Evolutionary conservation across 2,797 vertebrate genomes (phyloP).

Genomic region (Anas bernieri): DNA sequence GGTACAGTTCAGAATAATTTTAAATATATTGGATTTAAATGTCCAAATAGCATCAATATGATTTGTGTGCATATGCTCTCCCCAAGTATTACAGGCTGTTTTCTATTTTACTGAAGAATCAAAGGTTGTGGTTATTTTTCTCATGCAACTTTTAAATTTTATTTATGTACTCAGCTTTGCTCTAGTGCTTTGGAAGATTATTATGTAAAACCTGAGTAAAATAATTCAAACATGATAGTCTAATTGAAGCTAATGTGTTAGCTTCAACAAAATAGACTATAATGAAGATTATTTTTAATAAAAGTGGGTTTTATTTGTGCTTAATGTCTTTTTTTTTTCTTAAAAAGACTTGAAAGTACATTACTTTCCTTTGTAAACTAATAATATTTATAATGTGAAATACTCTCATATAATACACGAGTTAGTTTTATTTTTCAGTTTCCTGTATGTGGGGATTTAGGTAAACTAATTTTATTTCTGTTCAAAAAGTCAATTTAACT

Average conservation of each 20-base stretch:
- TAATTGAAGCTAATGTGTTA: conserved; percentile 5
- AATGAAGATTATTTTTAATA: background rate
- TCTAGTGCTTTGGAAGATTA: conserved; percentile 2
- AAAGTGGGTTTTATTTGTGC: background rate
- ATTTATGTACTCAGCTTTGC: conserved; percentile 7
- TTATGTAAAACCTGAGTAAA: background rate
- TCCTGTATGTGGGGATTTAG: background rate
- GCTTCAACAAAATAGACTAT: background rate
- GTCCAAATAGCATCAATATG: background rate
- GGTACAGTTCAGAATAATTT: background rate
- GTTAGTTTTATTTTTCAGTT: background rate
- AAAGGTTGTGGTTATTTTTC: background rate
- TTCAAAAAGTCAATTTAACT: background rate
- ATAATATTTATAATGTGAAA: background rate
- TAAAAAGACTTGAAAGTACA: background rate
- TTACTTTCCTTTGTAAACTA: background rate
- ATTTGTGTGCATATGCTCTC: background rate
- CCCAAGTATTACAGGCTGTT: background rate
- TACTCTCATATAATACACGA: background rate
- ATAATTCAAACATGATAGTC: background rate
- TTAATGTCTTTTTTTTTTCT: background rate
- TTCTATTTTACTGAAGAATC: background rate
- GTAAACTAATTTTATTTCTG: background rate
- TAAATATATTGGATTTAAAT: background rate
- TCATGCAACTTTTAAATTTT: conserved; percentile 22